A percentile compares a stretch with the other conserved stretches of the same genome.
Evolutionary conservation across 2,797 vertebrate genomes (phyloP).

Genomic region (Molothrus ater): DNA sequence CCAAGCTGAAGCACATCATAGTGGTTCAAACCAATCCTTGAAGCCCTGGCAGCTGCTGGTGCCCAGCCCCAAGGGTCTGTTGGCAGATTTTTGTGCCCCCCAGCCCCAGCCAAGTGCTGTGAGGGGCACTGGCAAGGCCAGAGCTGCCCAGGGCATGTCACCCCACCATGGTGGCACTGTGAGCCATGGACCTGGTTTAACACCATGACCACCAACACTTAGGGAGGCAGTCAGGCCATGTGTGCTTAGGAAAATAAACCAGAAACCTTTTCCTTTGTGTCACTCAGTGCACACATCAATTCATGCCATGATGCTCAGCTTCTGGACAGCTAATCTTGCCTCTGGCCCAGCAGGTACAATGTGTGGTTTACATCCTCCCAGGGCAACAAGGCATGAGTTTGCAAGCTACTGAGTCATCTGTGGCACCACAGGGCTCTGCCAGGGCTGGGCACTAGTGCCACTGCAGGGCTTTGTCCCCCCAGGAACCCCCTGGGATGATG

Average conservation of each 20-base stretch:
- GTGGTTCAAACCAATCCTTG: fast-evolving
- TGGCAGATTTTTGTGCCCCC: background rate
- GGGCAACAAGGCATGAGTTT: fast-evolving
- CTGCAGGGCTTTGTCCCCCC: background rate
- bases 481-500: too few relatives aligned
- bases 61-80: background rate
- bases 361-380: background rate
- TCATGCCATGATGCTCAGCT: background rate
- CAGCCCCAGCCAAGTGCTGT: background rate
- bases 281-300: background rate
- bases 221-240: background rate
- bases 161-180: background rate
- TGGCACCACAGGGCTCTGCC: background rate
- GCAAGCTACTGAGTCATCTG: fast-evolving
- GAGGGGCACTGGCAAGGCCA: background rate
- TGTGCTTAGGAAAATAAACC: background rate
- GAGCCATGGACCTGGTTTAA: background rate
- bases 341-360: background rate
- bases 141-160: background rate
- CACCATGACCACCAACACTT: background rate
- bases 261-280: background rate
- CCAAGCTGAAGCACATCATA: fast-evolving
- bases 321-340: background rate
- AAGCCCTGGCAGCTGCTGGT: background rate
- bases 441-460: background rate